Conservation (phyloP, 2,888 invertebrate species). For the Mythimna pallens region DNA sequence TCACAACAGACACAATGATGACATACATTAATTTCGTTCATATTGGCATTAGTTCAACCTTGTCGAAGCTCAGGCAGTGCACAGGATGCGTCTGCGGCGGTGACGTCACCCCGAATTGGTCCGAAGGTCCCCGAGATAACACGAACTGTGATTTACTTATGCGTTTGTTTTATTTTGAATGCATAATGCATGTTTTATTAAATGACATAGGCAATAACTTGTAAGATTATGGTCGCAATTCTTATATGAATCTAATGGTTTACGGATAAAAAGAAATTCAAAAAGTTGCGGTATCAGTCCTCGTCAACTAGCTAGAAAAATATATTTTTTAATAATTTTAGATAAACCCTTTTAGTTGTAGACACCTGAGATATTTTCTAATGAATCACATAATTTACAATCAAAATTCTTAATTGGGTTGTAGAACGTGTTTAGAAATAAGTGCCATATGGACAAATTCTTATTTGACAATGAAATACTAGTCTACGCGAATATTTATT, state of each 20-base stretch:
- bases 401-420: neutral
- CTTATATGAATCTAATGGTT: neutral
- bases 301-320: neutral
- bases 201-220: slow-evolving; percentile 8
- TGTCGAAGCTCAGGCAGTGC: slow-evolving; percentile 44
- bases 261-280: neutral
- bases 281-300: neutral
- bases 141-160: slow-evolving; percentile 35
- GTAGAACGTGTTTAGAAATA: slow-evolving; percentile 15
- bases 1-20: slow-evolving; percentile 41
- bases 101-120: slow-evolving; percentile 54
- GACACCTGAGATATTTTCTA: neutral
- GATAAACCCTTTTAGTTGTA: neutral
- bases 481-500: neutral
- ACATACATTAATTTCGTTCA: slow-evolving; percentile 28
- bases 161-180: slow-evolving; percentile 9
- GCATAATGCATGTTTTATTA: slow-evolving; percentile 1
- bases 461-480: slow-evolving; percentile 6
- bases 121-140: slow-evolving; percentile 36
- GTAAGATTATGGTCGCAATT: neutral
- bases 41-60: slow-evolving; percentile 56
- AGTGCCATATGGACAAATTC: slow-evolving; percentile 32
- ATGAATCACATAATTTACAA: slow-evolving; percentile 11
- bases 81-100: slow-evolving; percentile 54
- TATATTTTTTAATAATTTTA: neutral